A percentile compares a stretch with the other conserved stretches of the same genome.
These are phyloP conservation scores for Anthopleura xanthogrammica DNA, from an alignment of 92 coral and sea anemone genomes.

Conservation along the genomic window DNA sequence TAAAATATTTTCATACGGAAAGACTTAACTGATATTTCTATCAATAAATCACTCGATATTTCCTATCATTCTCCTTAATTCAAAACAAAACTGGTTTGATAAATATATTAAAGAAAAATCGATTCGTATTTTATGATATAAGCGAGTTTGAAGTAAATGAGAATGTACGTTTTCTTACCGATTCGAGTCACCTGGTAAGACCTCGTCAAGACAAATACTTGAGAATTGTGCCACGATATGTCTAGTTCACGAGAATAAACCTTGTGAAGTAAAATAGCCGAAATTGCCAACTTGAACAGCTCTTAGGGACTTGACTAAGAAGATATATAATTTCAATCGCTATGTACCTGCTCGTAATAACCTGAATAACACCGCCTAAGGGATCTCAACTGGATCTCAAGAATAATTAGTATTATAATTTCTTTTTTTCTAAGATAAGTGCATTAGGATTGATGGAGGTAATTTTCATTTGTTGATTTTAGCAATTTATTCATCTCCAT, in stretches of 20 bases:
- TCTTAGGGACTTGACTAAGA: not conserved
- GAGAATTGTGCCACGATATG: not conserved
- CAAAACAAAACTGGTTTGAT: too few relatives aligned
- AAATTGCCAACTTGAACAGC: not conserved
- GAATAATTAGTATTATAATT: conserved; percentile 1
- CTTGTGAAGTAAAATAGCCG: not conserved
- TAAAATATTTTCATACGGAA: too few relatives aligned
- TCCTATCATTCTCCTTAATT: too few relatives aligned
- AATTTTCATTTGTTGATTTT: conserved; percentile 27
- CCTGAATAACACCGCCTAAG: not conserved
- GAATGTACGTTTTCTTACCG: not conserved
- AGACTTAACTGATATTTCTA: too few relatives aligned
- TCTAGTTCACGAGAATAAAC: not conserved
- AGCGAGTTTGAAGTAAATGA: too few relatives aligned
- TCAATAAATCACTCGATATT: too few relatives aligned
- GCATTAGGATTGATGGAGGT: conserved; percentile 17
- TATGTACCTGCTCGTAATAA: not conserved
- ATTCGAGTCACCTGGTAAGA: not conserved
- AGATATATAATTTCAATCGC: not conserved
- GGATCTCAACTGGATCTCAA: conserved; percentile 7
- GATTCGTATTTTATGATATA: not conserved
- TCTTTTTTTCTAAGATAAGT: conserved; percentile 20
- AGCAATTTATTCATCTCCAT: conserved; percentile 4
- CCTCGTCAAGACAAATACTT: not conserved
- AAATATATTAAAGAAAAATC: not conserved